These are phyloP conservation scores for Dioctria rufipes DNA, from an alignment of 2,888 invertebrate species.

Conservation along the genomic window DNA sequence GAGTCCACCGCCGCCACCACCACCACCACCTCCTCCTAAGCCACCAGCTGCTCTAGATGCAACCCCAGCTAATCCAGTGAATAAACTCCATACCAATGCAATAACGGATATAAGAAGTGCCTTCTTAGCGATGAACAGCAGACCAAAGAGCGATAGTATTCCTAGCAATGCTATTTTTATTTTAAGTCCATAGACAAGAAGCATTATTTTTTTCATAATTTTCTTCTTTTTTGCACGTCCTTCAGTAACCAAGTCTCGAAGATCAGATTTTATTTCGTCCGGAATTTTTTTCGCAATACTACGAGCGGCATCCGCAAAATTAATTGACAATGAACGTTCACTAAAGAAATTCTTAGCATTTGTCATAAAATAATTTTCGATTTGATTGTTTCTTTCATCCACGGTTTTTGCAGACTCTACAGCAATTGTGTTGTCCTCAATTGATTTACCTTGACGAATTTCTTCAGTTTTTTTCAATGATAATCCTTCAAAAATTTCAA, in stretches of 20 bases:
- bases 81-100: conserved; percentile 75
- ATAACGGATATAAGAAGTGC: conserved; percentile 75
- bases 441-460: conserved; percentile 70
- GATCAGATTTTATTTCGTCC: conserved; percentile 73
- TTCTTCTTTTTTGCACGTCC: conserved; percentile 75
- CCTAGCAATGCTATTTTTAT: conserved; percentile 75
- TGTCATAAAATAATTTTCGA: conserved; percentile 75
- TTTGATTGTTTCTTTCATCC: conserved; percentile 73
- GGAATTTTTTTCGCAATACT: conserved; percentile 74
- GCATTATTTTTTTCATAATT: conserved; percentile 73
- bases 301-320: conserved; percentile 71
- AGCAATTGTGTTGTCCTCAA: conserved; percentile 71
- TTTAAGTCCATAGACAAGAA: conserved; percentile 75
- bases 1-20: conserved; percentile 62
- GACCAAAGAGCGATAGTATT: conserved; percentile 74
- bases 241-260: conserved; percentile 74
- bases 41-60: conserved; percentile 63
- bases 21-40: conserved; percentile 62
- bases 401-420: conserved; percentile 73
- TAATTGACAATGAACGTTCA: conserved; percentile 74
- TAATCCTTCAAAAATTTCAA: conserved; percentile 75
- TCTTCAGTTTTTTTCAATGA: conserved; percentile 70
- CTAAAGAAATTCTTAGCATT: conserved; percentile 74
- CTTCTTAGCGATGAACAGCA: conserved; percentile 77
- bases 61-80: conserved; percentile 69